phyloP scores from a whole-genome alignment of 1,140 invertebrate genomes.

The Onthophagus taurus region DNA sequence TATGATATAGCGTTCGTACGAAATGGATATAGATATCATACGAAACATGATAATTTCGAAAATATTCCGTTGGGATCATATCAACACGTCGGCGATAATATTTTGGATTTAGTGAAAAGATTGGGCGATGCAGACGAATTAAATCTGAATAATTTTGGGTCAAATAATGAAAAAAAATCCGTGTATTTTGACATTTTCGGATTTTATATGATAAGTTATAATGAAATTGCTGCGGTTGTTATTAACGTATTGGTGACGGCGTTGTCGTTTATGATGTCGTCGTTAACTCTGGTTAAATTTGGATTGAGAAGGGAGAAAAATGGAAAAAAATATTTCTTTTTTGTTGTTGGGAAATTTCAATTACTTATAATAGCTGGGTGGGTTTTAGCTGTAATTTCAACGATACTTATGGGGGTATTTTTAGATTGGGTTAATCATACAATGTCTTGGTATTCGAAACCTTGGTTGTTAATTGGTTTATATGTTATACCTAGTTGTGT shows the following conservation, averaged over 20 bases:
- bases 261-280: constrained; percentile 20
- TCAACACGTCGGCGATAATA: constrained; percentile 56
- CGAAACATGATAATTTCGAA: constrained; percentile 55
- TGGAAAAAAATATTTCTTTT: too few species aligned
- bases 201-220: constrained; percentile 44
- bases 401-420: constrained; percentile 18
- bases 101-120: constrained; percentile 44
- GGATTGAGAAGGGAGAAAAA: too few species aligned
- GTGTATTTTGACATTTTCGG: constrained; percentile 51
- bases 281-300: too few species aligned
- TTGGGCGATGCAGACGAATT: constrained; percentile 41
- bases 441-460: constrained; percentile 38
- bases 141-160: constrained; percentile 18
- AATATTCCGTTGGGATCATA: constrained; percentile 53
- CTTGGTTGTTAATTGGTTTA: constrained; percentile 32
- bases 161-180: constrained; percentile 23
- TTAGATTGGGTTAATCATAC: constrained; percentile 24
- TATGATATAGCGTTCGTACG: constrained; percentile 67
- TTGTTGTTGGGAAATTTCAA: too few species aligned
- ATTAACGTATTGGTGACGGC: constrained; percentile 17
- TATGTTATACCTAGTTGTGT: constrained; percentile 29
- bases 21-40: constrained; percentile 73
- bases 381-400: not conserved
- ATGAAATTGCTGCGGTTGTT: constrained; percentile 29
- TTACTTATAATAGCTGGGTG: too few species aligned